Conservation (phyloP, 2,113 vertebrate species). For the Bucco capensis region DNA sequence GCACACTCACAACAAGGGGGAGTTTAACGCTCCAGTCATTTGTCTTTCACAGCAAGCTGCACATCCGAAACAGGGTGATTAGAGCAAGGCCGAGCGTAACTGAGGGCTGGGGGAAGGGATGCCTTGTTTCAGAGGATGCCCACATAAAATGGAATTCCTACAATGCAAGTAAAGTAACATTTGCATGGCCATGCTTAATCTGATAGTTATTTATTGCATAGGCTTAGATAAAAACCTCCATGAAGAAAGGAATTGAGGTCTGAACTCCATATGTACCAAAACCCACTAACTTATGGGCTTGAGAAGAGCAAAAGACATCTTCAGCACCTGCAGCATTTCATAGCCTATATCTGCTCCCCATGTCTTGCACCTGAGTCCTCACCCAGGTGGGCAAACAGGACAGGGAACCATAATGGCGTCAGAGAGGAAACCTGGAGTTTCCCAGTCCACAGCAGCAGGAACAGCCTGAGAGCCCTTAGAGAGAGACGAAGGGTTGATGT, state of each 20-base stretch:
- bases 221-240: slow-evolving; percentile 51
- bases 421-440: background rate
- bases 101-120: slow-evolving; percentile 17
- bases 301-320: background rate
- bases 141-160: slow-evolving; percentile 60
- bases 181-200: slow-evolving; percentile 62
- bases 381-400: fast-evolving
- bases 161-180: slow-evolving; percentile 66
- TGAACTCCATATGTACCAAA: slow-evolving; percentile 54
- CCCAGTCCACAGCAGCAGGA: background rate
- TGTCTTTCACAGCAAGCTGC: slow-evolving; percentile 66
- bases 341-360: background rate
- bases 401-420: background rate
- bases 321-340: background rate
- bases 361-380: background rate
- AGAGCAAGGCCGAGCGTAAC: slow-evolving; percentile 26
- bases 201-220: slow-evolving; percentile 68
- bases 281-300: slow-evolving; percentile 16
- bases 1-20: background rate
- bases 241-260: slow-evolving; percentile 18
- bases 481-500: background rate
- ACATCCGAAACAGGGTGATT: slow-evolving; percentile 27
- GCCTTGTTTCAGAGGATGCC: slow-evolving; percentile 32
- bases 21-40: slow-evolving; percentile 45
- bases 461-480: background rate